Evolutionary conservation across 2,797 vertebrate genomes (phyloP).

Genomic region (Xerus rutilus): DNA sequence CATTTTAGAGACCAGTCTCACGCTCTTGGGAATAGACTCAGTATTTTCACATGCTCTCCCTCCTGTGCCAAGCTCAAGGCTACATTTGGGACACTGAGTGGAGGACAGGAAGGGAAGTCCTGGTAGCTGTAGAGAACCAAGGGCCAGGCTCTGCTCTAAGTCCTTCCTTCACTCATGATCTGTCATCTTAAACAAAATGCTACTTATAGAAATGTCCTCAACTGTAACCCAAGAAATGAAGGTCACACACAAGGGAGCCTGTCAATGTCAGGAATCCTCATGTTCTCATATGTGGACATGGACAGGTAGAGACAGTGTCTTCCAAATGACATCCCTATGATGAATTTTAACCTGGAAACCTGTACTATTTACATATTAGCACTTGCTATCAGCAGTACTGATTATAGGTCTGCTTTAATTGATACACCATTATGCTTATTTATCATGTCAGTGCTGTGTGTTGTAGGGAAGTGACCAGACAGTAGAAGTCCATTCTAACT

Average conservation of each 20-base stretch:
- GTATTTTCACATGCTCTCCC: background rate
- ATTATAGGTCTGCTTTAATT: conserved; percentile 36
- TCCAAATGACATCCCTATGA: background rate
- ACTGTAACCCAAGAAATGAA: background rate
- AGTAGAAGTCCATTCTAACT: conserved; percentile 28
- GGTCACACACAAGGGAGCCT: background rate
- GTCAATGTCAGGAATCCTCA: background rate
- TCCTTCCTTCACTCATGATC: background rate
- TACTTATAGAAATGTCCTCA: background rate
- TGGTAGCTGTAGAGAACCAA: accelerated
- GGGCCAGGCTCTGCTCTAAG: background rate
- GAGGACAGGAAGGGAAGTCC: background rate
- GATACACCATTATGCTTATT: conserved; percentile 29
- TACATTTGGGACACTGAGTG: background rate
- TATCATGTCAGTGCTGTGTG: conserved; percentile 25
- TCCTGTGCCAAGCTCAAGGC: background rate
- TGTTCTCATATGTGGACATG: background rate
- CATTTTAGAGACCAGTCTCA: background rate
- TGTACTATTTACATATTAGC: background rate
- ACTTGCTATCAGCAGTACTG: conserved; percentile 40
- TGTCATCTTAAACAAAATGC: background rate
- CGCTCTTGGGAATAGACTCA: background rate
- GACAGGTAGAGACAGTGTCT: background rate
- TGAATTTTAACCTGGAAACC: background rate
- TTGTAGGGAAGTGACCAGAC: conserved; percentile 41